Percentiles rank a stretch among this genome's conserved stretches.
Evolutionary conservation across 2,113 vertebrate species (phyloP).

Genomic region (Silurus glanis): DNA sequence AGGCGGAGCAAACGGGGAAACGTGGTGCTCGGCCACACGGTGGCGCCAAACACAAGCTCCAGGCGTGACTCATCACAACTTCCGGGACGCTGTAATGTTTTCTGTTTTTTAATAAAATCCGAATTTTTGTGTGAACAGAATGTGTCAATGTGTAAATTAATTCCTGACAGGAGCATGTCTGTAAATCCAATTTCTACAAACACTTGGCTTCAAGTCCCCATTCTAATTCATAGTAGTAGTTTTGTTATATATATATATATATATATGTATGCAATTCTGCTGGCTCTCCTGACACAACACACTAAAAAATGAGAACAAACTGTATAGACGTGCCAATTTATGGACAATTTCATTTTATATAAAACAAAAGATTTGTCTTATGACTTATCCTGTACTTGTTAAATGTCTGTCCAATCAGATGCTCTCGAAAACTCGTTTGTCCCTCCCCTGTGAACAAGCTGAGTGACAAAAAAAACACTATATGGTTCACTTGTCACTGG

Average conservation of each 20-base stretch:
- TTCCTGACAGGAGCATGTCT: not conserved
- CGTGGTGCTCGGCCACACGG: not conserved
- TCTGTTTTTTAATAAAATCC: not conserved
- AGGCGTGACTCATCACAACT: not conserved
- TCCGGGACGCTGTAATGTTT: not conserved
- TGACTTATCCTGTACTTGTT: not conserved
- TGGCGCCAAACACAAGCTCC: not conserved
- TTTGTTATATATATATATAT: no score
- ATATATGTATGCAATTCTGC: not conserved
- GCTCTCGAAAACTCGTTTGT: not conserved
- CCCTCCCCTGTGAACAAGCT: no score
- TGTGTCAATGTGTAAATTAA: not conserved
- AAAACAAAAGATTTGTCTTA: not conserved
- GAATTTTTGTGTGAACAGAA: not conserved
- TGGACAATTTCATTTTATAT: not conserved
- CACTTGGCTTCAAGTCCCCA: not conserved
- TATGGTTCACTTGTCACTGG: no score
- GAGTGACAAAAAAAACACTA: no score
- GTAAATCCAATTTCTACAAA: not conserved
- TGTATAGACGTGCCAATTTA: not conserved
- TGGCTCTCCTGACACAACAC: not conserved
- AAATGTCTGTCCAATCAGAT: not conserved
- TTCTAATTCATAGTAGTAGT: not conserved
- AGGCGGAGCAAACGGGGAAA: conserved; percentile 43
- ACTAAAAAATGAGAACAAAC: not conserved